Evolutionary conservation across 2,113 vertebrate genomes (phyloP).

Genomic region (Micronisus gabar): DNA sequence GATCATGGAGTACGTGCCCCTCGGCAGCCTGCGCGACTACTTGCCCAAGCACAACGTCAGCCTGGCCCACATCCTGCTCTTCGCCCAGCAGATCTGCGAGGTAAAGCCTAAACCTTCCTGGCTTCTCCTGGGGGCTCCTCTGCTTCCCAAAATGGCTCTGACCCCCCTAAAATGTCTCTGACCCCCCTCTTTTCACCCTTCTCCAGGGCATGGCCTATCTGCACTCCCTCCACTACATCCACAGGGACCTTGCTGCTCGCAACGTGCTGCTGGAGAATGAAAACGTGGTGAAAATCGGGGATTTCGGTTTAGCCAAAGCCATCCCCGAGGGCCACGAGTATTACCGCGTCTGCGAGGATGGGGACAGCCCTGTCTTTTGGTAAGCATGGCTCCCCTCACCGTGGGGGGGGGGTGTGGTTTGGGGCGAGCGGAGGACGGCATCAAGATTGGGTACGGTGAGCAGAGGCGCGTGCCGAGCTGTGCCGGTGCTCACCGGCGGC

Average conservation of each 20-base stretch:
- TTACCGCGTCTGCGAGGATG: conserved; percentile 86
- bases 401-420: background rate
- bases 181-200: too few species aligned
- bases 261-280: conserved; percentile 90
- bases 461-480: background rate
- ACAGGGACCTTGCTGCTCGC: conserved; percentile 89
- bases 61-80: conserved; percentile 81
- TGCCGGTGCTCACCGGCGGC: background rate
- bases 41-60: conserved; percentile 77
- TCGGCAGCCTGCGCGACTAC: conserved; percentile 90
- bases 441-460: background rate
- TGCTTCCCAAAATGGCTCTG: background rate
- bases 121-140: background rate
- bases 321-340: conserved; percentile 87
- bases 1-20: conserved; percentile 93
- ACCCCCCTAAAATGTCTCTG: background rate
- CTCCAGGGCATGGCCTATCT: conserved; percentile 93
- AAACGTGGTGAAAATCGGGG: conserved; percentile 87
- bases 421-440: too few species aligned
- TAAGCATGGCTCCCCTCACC: conserved; percentile 18
- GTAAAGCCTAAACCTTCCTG: conserved; percentile 16
- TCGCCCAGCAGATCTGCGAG: conserved; percentile 92
- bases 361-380: conserved; percentile 93
- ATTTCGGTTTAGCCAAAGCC: conserved; percentile 92
- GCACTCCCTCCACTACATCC: conserved; percentile 85